Evolutionary conservation across 2,888 invertebrate species (phyloP).

Genomic region (Blastobasis lacticolella): DNA sequence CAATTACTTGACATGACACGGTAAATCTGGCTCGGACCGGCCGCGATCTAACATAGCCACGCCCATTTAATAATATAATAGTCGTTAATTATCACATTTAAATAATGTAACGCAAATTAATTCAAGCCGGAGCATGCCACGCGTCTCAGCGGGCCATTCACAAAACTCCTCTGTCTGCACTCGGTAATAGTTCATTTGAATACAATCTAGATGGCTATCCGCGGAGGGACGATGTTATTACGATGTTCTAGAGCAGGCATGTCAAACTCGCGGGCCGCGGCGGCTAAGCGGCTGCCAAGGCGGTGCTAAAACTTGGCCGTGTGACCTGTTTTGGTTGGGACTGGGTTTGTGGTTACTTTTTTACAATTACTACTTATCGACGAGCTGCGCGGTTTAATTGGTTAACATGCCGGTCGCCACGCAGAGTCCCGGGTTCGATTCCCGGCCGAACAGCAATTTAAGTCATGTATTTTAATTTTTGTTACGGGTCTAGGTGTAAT

Average conservation of each 20-base stretch:
- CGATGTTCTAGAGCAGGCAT: not conserved
- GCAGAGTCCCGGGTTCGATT: too few relatives aligned
- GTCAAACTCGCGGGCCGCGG: not conserved
- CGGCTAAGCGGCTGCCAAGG: not conserved
- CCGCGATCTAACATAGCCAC: constrained; percentile 35
- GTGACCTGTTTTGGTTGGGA: too few relatives aligned
- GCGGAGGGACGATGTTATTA: not conserved
- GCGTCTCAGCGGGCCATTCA: constrained; percentile 48
- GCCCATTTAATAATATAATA: constrained; percentile 46
- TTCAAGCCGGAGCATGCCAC: constrained; percentile 48
- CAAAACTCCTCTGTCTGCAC: constrained; percentile 38
- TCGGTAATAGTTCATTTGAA: constrained; percentile 50
- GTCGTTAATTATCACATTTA: constrained; percentile 52
- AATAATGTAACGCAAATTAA: constrained; percentile 57
- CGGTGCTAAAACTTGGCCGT: not conserved
- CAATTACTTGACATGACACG: constrained; percentile 20
- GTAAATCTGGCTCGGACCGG: constrained; percentile 21
- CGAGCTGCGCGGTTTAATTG: too few relatives aligned
- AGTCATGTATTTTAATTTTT: too few relatives aligned
- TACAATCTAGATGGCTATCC: constrained; percentile 43
- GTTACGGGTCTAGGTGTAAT: too few relatives aligned
- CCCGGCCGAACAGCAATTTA: too few relatives aligned
- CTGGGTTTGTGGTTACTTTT: too few relatives aligned
- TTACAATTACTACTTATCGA: too few relatives aligned
- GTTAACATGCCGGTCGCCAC: too few relatives aligned